Evolutionary conservation across 2,113 vertebrate genomes (phyloP).

Genomic region (Megaceryle maxima): DNA sequence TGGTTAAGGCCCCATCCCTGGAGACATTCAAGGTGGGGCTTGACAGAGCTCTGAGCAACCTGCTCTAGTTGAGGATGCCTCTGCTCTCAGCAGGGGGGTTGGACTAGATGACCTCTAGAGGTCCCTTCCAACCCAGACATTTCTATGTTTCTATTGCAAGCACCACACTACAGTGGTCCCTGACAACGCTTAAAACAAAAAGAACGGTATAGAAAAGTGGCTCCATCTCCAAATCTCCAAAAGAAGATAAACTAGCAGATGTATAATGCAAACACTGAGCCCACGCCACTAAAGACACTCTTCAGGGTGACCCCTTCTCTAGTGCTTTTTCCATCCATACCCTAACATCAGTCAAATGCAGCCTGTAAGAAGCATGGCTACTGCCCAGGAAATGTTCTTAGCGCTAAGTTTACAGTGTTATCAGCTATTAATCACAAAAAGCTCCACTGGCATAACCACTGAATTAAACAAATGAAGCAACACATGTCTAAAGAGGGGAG

Average conservation of each 20-base stretch:
- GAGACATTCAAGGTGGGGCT: too few species aligned
- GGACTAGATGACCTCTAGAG: too few species aligned
- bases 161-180: not conserved
- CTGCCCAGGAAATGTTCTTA: not conserved
- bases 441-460: not conserved
- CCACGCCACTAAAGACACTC: not conserved
- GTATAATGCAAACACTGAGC: not conserved
- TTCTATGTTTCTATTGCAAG: too few species aligned
- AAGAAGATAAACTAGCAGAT: not conserved
- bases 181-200: not conserved
- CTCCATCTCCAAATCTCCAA: not conserved
- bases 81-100: too few species aligned
- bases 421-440: not conserved
- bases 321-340: not conserved
- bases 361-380: not conserved
- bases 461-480: conserved; percentile 19
- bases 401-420: not conserved
- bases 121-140: too few species aligned
- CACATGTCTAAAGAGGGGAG: not conserved
- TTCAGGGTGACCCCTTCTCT: not conserved
- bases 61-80: too few species aligned
- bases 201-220: not conserved
- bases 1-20: too few species aligned
- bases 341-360: not conserved
- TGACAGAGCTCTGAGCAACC: too few species aligned